Evolutionary conservation across 2,888 invertebrate species (phyloP).

Genomic region (Trichacis sp.): DNA sequence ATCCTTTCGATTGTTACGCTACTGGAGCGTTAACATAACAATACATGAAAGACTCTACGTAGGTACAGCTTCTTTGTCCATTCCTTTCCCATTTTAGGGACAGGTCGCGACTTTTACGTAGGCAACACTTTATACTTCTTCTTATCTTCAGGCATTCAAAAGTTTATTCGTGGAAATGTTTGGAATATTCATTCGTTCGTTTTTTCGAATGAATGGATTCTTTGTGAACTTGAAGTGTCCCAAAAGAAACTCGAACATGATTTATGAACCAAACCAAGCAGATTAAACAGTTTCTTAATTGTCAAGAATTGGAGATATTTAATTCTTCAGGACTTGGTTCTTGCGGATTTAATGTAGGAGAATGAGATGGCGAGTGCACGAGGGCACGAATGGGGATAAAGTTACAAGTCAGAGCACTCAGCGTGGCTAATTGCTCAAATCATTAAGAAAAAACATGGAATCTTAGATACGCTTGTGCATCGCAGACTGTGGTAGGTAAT

Average conservation of each 20-base stretch:
- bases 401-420: conserved; percentile 63
- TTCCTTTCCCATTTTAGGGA: conserved; percentile 33
- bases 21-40: conserved; percentile 65
- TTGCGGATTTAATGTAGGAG: conserved; percentile 31
- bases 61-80: conserved; percentile 34
- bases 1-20: conserved; percentile 65
- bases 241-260: too few species aligned
- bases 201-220: too few species aligned
- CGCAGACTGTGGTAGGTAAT: conserved; percentile 60
- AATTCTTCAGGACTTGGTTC: too few species aligned
- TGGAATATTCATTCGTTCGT: too few species aligned
- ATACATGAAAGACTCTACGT: conserved; percentile 53
- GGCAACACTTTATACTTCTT: conserved; percentile 34
- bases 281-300: too few species aligned
- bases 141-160: not conserved
- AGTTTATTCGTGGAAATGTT: not conserved
- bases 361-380: conserved; percentile 28
- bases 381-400: conserved; percentile 50
- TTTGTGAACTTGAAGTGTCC: too few species aligned
- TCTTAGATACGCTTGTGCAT: conserved; percentile 52
- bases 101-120: conserved; percentile 35
- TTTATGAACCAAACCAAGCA: too few species aligned
- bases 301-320: too few species aligned
- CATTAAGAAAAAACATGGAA: conserved; percentile 69
- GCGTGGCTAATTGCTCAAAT: conserved; percentile 69